Evolutionary conservation across 2,888 invertebrate genomes (phyloP), one percentile per base, ranked within the genome.

Genomic region (Andrena chrysosceles): DNA sequence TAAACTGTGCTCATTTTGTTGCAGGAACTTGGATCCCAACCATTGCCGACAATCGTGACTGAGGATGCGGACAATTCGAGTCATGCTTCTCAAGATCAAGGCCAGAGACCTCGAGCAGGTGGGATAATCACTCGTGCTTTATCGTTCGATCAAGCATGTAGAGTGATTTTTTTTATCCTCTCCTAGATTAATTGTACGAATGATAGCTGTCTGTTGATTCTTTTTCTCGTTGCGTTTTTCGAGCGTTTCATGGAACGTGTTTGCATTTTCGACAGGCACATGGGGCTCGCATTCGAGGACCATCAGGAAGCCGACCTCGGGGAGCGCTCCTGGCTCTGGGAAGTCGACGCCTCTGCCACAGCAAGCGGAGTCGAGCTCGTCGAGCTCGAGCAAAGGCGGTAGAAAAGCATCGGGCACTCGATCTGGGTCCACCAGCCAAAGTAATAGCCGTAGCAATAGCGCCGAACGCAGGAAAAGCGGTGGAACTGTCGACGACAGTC

Each of bases 21-120:
- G 33, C 93, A 96, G 96, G 96, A 96, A 93, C 94, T 95, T 85
- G 96, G 96, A 64, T 96, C 96, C n/a, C 96, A 96, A 90, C 96
- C 96, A 16, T 92, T 96, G 82, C 95, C 96, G 13, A 95, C 95
- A 74, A 94, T 95, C 83, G 93, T 94, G 49, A 95, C 95, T 13
- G 95, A 95, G 89, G 96, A 96, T 93, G 89, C 91, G 10, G 93
- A 93, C 71, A 92, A 92, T 82, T 93, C 93, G 77, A 92, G 91
- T 79, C 94, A 93, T 74, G 92, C 92, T 48, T 90, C 94, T 70
- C 94, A 95, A 23, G 90, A 93, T 76, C 92, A 91, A 74, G 90
- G 91, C 70, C 90, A 92, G 71, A 94, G 96, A 69, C 95, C 95
- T 59, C 95, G 96, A 77, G 96, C 96, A 83, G 97, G 96, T 90